Evolutionary conservation across 1,140 invertebrate genomes (phyloP).

Genomic region (Camponotus floridanus): DNA sequence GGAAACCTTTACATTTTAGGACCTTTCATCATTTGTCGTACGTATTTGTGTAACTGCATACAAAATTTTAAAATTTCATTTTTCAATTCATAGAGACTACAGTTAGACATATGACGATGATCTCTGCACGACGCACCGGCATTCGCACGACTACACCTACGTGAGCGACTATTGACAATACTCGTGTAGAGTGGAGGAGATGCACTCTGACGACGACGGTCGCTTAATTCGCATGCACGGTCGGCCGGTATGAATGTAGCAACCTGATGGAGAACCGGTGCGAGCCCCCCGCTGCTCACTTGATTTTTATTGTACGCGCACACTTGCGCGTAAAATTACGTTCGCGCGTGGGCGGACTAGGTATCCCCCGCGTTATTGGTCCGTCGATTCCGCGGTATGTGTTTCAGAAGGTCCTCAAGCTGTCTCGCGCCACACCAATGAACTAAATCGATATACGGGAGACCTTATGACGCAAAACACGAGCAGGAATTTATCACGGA

Average conservation of each 20-base stretch:
- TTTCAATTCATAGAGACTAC: not conserved
- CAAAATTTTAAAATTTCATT: not conserved
- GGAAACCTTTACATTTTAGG: too few species aligned
- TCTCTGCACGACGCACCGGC: not conserved
- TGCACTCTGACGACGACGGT: conserved; percentile 40
- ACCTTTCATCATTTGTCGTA: too few species aligned
- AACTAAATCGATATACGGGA: too few species aligned
- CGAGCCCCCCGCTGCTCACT: not conserved
- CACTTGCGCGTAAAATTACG: conserved; percentile 57
- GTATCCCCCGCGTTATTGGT: conserved; percentile 62
- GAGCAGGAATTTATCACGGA: not conserved
- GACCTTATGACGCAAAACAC: not conserved
- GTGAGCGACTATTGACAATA: conserved; percentile 48
- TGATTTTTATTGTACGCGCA: conserved; percentile 1
- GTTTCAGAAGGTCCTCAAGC: conserved; percentile 58
- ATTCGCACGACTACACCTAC: too few species aligned
- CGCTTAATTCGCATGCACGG: conserved; percentile 45
- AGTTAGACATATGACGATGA: not conserved
- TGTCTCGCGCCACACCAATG: conserved; percentile 5
- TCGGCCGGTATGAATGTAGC: conserved; percentile 59
- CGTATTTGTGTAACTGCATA: not conserved
- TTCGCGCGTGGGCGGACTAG: conserved; percentile 69
- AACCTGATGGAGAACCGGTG: conserved; percentile 62
- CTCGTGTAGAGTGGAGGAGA: conserved; percentile 7
- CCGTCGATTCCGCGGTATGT: conserved; percentile 70